Conservation (phyloP, 2,888 invertebrate species). For the Ptycholaimellus sp. region DNA sequence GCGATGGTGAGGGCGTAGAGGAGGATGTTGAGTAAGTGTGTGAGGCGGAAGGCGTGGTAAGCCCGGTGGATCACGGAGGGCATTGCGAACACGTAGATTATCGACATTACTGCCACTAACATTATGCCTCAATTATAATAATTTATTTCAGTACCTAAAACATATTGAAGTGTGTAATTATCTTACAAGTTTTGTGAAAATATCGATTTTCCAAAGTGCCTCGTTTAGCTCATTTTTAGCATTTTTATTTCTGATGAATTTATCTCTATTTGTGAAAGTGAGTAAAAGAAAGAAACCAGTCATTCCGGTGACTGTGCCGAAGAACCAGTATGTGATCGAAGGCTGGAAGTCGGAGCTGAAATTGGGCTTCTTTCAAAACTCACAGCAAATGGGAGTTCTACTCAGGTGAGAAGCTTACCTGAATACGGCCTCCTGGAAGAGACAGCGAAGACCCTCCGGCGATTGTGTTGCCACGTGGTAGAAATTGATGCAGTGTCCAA, state of each 20-base stretch:
- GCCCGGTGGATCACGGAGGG: constrained; percentile 59
- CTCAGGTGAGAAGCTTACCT: constrained; percentile 46
- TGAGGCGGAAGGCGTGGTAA: constrained; percentile 80
- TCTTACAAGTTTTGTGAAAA: too few species aligned
- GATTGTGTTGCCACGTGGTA: constrained; percentile 90
- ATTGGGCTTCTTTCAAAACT: constrained; percentile 27
- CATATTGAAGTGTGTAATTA: too few species aligned
- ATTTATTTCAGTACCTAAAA: too few species aligned
- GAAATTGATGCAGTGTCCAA: constrained; percentile 85
- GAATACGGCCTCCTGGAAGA: constrained; percentile 76
- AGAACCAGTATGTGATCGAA: constrained; percentile 79
- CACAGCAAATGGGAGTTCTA: background rate
- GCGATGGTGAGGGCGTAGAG: constrained; percentile 61
- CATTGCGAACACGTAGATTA: constrained; percentile 87
- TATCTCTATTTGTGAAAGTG: too few species aligned
- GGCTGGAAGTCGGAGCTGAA: constrained; percentile 59
- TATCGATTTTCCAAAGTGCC: too few species aligned
- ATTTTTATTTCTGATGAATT: too few species aligned
- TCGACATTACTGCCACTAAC: constrained; percentile 65
- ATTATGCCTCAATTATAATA: constrained; percentile 40
- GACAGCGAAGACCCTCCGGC: constrained; percentile 61
- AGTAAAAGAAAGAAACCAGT: constrained; percentile 6
- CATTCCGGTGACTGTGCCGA: constrained; percentile 68
- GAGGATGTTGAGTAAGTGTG: constrained; percentile 63
- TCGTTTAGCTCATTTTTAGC: too few species aligned